A percentile compares a stretch with the other conserved stretches of the same genome.
These are phyloP conservation scores for Polymixis lichenea DNA, from an alignment of 2,888 invertebrate species.

Conservation along the genomic window DNA sequence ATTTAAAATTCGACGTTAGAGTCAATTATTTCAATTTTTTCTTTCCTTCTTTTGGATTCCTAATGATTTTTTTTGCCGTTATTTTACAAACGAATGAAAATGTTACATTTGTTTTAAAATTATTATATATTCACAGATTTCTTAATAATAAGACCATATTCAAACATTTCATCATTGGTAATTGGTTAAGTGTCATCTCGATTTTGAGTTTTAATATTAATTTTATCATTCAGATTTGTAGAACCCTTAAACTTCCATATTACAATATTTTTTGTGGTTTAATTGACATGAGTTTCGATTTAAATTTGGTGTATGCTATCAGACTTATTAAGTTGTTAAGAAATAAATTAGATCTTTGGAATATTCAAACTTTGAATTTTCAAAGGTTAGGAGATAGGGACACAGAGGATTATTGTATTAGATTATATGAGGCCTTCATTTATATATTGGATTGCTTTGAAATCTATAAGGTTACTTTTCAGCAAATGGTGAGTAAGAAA, in stretches of 20 bases:
- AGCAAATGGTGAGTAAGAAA: constrained; percentile 2
- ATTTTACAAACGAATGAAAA: background rate
- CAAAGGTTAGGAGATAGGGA: background rate
- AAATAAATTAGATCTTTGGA: constrained; percentile 47
- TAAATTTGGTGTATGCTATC: constrained; percentile 22
- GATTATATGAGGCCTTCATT: constrained; percentile 20
- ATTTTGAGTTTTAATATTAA: background rate
- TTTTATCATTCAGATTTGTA: background rate
- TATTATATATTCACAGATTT: constrained; percentile 7
- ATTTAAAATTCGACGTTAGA: background rate
- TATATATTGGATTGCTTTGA: constrained; percentile 34
- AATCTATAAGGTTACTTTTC: constrained; percentile 14
- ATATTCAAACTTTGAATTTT: constrained; percentile 3
- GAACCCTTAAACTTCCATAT: background rate
- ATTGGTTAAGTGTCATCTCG: constrained; percentile 20
- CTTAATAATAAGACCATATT: constrained; percentile 8
- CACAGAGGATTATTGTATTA: background rate
- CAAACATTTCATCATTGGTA: constrained; percentile 15
- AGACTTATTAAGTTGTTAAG: constrained; percentile 26
- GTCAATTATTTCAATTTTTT: background rate
- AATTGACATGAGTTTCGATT: constrained; percentile 3
- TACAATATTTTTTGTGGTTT: constrained; percentile 1
- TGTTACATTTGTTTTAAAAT: constrained; percentile 11
- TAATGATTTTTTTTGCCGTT: background rate
- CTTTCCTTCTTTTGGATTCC: background rate